Conservation (phyloP, 2,113 vertebrate genomes). For the Trichomycterus rosablanca region DNA sequence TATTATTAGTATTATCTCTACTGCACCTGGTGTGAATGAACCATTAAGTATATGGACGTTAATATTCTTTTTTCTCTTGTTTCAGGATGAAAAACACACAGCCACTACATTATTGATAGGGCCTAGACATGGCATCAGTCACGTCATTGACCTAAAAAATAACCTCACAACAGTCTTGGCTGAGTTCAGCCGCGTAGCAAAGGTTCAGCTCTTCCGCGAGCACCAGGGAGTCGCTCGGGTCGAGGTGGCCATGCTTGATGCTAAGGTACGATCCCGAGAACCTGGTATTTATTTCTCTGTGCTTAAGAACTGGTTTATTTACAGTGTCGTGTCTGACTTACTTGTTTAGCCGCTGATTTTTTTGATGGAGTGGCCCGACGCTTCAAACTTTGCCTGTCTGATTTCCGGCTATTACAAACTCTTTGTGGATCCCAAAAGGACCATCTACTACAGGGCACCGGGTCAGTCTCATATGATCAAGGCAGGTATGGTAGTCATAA, state of each 20-base stretch:
- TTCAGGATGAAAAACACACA: slow-evolving; percentile 89
- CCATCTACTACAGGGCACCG: slow-evolving; percentile 80
- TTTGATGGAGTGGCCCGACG: slow-evolving; percentile 98
- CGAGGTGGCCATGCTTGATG: slow-evolving; percentile 89
- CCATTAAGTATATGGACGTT: no score
- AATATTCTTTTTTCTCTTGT: neutral
- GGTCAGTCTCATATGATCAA: slow-evolving; percentile 91
- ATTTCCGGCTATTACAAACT: slow-evolving; percentile 97
- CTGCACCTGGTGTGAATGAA: no score
- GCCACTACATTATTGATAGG: slow-evolving; percentile 92
- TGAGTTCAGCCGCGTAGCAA: slow-evolving; percentile 92
- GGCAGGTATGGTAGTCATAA: slow-evolving; percentile 83
- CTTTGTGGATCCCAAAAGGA: slow-evolving; percentile 91
- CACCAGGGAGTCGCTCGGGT: slow-evolving; percentile 93
- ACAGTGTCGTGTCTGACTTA: neutral
- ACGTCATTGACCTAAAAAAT: slow-evolving; percentile 97
- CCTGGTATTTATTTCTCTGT: no score
- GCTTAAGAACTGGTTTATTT: neutral
- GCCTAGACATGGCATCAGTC: slow-evolving; percentile 94
- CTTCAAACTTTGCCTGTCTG: slow-evolving; percentile 92
- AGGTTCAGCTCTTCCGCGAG: slow-evolving; percentile 93
- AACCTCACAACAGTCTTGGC: slow-evolving; percentile 96
- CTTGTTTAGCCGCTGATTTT: slow-evolving; percentile 82
- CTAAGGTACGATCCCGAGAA: slow-evolving; percentile 74
- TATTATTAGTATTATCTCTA: no score